Evolutionary conservation across 2,113 vertebrate genomes (phyloP).

Genomic region (Neofelis nebulosa): DNA sequence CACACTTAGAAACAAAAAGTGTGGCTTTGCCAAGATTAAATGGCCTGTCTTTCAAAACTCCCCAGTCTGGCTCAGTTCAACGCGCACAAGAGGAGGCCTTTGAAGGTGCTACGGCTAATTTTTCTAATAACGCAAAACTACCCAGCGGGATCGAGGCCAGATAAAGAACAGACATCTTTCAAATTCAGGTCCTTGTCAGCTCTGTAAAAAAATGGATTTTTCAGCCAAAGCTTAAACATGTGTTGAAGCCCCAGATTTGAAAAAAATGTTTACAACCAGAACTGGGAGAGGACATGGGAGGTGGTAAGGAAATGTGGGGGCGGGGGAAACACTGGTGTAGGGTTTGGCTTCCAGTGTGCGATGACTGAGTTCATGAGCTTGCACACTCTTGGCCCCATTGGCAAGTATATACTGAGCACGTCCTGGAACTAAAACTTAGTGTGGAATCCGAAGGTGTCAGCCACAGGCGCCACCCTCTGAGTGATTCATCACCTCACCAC

Average conservation of each 20-base stretch:
- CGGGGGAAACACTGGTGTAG: neutral
- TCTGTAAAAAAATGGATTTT: neutral
- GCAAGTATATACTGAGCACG: neutral
- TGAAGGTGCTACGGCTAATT: slow-evolving; percentile 3
- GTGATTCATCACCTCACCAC: neutral
- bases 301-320: neutral
- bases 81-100: neutral
- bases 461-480: neutral
- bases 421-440: neutral
- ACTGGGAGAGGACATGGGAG: neutral
- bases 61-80: neutral
- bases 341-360: neutral
- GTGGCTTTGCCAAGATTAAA: neutral
- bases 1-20: slow-evolving; percentile 11
- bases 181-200: neutral
- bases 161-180: neutral
- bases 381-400: neutral
- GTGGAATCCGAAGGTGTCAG: neutral
- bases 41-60: slow-evolving; percentile 19
- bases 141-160: neutral
- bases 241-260: neutral
- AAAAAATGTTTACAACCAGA: neutral
- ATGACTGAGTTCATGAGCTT: neutral
- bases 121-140: slow-evolving; percentile 1
- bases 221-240: neutral